Evolutionary conservation across 2,113 vertebrate genomes (phyloP).

Genomic region (Tyrannus savana): DNA sequence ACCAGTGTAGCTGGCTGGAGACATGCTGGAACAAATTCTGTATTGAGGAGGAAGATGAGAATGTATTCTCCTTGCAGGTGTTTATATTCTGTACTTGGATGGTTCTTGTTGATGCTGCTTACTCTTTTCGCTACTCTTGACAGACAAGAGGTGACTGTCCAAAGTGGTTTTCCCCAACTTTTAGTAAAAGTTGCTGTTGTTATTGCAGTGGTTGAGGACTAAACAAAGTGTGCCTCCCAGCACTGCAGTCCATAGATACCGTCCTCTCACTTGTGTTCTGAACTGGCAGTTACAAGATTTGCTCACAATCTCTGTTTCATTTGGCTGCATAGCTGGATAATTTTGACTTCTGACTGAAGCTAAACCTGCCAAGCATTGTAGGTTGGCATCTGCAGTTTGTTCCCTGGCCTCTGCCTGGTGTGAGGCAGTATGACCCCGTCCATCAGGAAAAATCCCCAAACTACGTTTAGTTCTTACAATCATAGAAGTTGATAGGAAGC

Average conservation of each 20-base stretch:
- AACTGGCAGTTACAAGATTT: not conserved
- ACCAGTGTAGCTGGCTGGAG: not conserved
- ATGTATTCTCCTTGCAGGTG: not conserved
- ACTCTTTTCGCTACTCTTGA: not conserved
- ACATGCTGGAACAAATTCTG: not conserved
- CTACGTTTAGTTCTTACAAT: not conserved
- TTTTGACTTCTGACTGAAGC: not conserved
- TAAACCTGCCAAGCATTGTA: not conserved
- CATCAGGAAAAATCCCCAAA: not conserved
- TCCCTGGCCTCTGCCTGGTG: not conserved
- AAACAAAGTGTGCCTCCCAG: not conserved
- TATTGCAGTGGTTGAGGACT: not conserved
- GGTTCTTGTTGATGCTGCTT: not conserved
- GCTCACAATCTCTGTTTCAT: not conserved
- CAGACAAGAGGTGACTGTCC: not conserved
- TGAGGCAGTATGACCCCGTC: fast-evolving
- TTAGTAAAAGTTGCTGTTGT: not conserved
- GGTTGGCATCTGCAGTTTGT: not conserved
- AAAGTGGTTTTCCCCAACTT: not conserved
- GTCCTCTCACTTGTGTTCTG: not conserved
- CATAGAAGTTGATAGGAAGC: not conserved
- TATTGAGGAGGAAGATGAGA: not conserved
- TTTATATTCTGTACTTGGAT: not conserved
- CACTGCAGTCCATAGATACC: not conserved
- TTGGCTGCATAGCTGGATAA: not conserved